Evolutionary conservation across 2,797 vertebrate genomes (phyloP), one percentile per base, ranked within the genome.

Genomic region (Molothrus aeneus): DNA sequence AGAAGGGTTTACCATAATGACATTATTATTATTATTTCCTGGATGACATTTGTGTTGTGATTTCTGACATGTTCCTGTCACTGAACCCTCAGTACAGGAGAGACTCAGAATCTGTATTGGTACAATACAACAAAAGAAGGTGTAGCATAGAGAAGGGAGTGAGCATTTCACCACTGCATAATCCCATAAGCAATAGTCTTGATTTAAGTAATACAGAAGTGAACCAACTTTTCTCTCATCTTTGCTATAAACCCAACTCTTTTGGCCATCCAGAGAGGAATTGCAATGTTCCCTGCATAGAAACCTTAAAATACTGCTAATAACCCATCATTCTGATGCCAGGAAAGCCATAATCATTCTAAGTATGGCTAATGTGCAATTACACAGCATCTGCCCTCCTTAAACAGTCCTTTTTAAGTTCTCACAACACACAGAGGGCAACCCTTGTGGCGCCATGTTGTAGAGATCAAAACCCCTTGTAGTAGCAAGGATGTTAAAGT

Each of bases 331-430:
- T 88, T 95, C 86, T 73, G 40, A 90, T 85, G 86, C 85, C 50
- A 82, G 51, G 51, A 84, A 90, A 86, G 68, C 88, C 88, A 45
- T 90, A 73, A 90, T 87, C 24, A 10, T 95, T 93, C 64, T 43
- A 70, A 95, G 57, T 90, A 80, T 87, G 86, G 70, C 61, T 94
- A 74, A 92, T 77, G 68, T 94, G 78, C 64, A 71, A 71, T 95
- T 96, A 93, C 80, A 92, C 60, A 92, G 86, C 50, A 64, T 77
- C 74, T 95, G 66, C 66, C 59, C 60, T 84, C 53, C 77, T 94
- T 88, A 88, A 91, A 85, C 89, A 79, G 56, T 43, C 42, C 78
- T 86, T 90, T 94, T 84, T 43, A 73, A 91, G 70, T 59, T 90
- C 66, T 92, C 60, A 47, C 70, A 70, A 40, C 59, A 25, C n/a